phyloP scores from a whole-genome alignment of 2,797 vertebrate genomes.

The Decapterus maruadsi region DNA sequence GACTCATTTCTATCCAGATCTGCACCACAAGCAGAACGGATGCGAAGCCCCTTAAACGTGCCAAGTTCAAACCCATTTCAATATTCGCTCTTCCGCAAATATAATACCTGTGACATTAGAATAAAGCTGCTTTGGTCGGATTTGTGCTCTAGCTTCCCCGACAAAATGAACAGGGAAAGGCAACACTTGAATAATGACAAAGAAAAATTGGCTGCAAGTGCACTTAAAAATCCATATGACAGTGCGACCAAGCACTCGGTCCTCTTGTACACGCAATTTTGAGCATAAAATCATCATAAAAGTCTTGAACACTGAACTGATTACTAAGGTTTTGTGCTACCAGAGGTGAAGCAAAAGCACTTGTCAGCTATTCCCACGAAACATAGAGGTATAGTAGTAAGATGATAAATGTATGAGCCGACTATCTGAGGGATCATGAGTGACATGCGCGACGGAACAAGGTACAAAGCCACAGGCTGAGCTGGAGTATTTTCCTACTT shows the following conservation, averaged over 20 bases:
- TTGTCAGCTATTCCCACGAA: conserved; percentile 45
- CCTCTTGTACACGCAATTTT: conserved; percentile 28
- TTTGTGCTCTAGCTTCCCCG: conserved; percentile 65
- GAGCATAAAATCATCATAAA: conserved; percentile 52
- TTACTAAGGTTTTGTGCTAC: conserved; percentile 33
- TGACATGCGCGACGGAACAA: neutral
- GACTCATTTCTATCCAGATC: conserved; percentile 75
- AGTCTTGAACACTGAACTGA: conserved; percentile 36
- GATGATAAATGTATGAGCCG: conserved; percentile 16
- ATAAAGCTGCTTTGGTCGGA: conserved; percentile 79
- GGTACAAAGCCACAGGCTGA: conserved; percentile 41
- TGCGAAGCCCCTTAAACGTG: conserved; percentile 59
- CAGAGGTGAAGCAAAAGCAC: conserved; percentile 51
- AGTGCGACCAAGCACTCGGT: conserved; percentile 47
- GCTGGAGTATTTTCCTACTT: conserved; percentile 7
- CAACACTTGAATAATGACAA: conserved; percentile 74
- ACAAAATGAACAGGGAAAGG: conserved; percentile 78
- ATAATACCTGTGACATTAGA: conserved; percentile 85
- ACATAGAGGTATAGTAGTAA: conserved; percentile 10
- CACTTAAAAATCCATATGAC: conserved; percentile 60
- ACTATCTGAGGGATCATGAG: conserved; percentile 21
- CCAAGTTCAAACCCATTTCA: conserved; percentile 81
- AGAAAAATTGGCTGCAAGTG: conserved; percentile 55
- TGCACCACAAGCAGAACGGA: conserved; percentile 83
- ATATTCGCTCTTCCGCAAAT: conserved; percentile 85